Conservation (phyloP, 1,140 invertebrate species). For the Neotoxoptera formosana region DNA sequence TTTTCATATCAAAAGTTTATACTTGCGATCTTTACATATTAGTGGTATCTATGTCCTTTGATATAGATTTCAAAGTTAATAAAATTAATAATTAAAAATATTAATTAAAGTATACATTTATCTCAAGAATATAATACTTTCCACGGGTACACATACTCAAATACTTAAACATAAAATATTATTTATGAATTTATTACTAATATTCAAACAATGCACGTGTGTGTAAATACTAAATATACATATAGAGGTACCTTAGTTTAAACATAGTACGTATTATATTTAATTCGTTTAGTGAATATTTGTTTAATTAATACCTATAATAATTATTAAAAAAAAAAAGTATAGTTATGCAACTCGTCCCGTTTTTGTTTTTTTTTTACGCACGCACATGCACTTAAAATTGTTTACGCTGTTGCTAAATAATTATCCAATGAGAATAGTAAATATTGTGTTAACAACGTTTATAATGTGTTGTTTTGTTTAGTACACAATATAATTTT, state of each 20-base stretch:
- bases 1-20: not conserved
- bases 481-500: not conserved
- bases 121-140: not conserved
- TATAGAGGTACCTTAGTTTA: not conserved
- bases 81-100: not conserved
- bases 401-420: not conserved
- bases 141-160: not conserved
- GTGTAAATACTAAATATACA: not conserved
- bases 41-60: not conserved
- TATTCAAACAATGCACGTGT: not conserved
- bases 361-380: not conserved
- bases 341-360: not conserved
- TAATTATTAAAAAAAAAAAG: not conserved
- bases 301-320: not conserved
- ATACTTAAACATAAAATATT: too few relatives aligned
- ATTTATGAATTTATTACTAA: not conserved
- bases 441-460: not conserved
- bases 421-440: not conserved
- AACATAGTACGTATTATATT: not conserved
- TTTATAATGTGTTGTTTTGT: not conserved
- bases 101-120: not conserved
- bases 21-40: not conserved
- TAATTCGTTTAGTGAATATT: not conserved
- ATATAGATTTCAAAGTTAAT: conserved; percentile 13
- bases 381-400: not conserved